Evolutionary conservation across 2,888 invertebrate species (phyloP), one percentile per base, ranked within the genome.

Genomic region (Drosophila eohydei): DNA sequence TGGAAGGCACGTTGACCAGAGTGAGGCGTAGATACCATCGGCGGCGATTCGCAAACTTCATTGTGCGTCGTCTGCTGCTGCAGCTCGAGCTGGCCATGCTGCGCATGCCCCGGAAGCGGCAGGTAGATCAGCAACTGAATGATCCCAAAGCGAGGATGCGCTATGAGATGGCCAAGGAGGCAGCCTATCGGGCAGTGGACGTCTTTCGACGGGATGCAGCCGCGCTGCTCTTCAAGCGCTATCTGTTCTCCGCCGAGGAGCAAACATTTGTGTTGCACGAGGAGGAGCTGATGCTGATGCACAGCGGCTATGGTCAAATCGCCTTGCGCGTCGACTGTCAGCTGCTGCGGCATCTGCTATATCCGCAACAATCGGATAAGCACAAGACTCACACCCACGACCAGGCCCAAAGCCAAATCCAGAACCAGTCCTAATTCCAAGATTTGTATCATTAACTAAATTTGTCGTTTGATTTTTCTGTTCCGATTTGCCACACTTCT

Each of bases 61-160:
- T 85, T 11, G 21, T 82, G 43, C 78, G 83, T 2, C 86, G 86
- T 5, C 30, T 82, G 48, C 12, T 82, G 7, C 43, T 66, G n/a
- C 73, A 80, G 4, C 66, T 83, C 54, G 74, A 80, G 11, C 16
- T 46, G 58, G 80, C 78, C 46, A 50, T 62, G 48, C 12, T 51
- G n/a, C 30, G 34, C 0, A 32, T 77, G 55, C 72, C 82, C 1
- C 2, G 7, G 7, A 8, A 7, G 0, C 6, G 28, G 9, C 12
- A 44, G 0, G 7, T 32, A 26, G n/a, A 46, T 2, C 40, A 36
- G 4, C 51, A 38, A 4, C 14, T 68, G 30, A 14, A 54, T 0
- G 52, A 78, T 46, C 52, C 61, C 0, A 6, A 0, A 2, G 6
- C 40, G 0, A 50, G 32, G 1, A 32, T n/a, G 26, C 41, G 43